A percentile compares a stretch with the other conserved stretches of the same genome.
phyloP scores from a whole-genome alignment of 2,888 invertebrate genomes.

The Punctoribates punctum region DNA sequence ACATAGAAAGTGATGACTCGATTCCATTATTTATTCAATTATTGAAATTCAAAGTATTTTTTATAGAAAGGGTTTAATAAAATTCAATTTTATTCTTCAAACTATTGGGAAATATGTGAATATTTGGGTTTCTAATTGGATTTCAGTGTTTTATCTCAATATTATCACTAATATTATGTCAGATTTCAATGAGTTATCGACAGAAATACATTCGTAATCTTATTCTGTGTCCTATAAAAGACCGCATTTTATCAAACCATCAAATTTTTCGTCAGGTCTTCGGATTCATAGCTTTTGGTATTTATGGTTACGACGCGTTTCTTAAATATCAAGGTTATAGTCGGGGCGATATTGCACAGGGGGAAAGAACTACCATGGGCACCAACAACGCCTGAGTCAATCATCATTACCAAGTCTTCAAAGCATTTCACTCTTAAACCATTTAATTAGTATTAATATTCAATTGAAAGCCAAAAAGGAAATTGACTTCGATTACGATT shows the following conservation, averaged over 20 bases:
- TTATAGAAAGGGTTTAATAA: too few relatives aligned
- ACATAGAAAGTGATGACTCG: too few relatives aligned
- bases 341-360: slow-evolving; percentile 57
- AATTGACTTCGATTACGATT: too few relatives aligned
- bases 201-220: too few relatives aligned
- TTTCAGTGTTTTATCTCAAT: too few relatives aligned
- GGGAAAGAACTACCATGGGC: slow-evolving; percentile 27
- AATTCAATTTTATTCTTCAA: slow-evolving; percentile 30
- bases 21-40: too few relatives aligned
- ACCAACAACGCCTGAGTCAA: slow-evolving; percentile 28
- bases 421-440: background rate
- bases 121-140: slow-evolving; percentile 1
- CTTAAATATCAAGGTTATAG: slow-evolving; percentile 67
- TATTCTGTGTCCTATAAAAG: too few relatives aligned
- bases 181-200: too few relatives aligned
- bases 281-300: slow-evolving; percentile 74
- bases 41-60: too few relatives aligned
- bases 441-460: slow-evolving; percentile 14
- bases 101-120: slow-evolving; percentile 3
- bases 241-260: background rate
- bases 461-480: background rate
- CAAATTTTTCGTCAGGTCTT: slow-evolving; percentile 68
- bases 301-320: slow-evolving; percentile 74
- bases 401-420: background rate
- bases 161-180: too few relatives aligned